Evolutionary conservation across 2,797 vertebrate genomes (phyloP).

Genomic region (Silurus aristotelis): DNA sequence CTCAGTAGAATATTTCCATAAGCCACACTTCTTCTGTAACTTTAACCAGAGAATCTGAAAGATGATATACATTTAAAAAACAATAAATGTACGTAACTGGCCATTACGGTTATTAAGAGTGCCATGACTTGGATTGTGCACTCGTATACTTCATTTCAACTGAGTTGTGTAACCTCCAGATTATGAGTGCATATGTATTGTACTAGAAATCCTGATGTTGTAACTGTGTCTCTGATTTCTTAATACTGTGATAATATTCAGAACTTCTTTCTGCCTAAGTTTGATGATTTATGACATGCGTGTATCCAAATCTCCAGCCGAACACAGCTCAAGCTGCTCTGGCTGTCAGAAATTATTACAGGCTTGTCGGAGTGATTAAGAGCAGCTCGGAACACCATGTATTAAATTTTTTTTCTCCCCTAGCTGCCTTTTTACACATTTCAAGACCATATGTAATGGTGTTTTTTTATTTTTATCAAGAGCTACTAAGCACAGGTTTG

Average conservation of each 20-base stretch:
- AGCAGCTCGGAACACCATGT: background rate
- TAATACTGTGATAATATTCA: background rate
- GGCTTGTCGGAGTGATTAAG: conserved; percentile 4
- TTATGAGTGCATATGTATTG: background rate
- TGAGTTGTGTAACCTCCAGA: too few species aligned
- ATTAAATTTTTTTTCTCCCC: background rate
- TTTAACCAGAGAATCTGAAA: background rate
- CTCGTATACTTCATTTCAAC: background rate
- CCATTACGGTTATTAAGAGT: background rate
- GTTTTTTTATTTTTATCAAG: too few species aligned
- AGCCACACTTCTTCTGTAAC: background rate
- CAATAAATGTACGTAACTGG: background rate
- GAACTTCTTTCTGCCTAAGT: background rate
- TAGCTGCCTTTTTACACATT: background rate
- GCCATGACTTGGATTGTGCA: background rate
- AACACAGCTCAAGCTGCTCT: conserved; percentile 2
- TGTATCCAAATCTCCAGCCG: background rate
- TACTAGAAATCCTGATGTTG: background rate
- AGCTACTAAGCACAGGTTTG: too few species aligned
- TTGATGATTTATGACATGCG: conserved; percentile 2
- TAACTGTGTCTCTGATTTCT: background rate
- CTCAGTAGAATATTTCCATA: too few species aligned
- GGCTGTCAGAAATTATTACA: background rate
- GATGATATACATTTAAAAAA: background rate
- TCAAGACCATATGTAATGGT: background rate